Base-by-base conservation (phyloP, 2,113 vertebrate species). In the Agelaius phoeniceus region DNA sequence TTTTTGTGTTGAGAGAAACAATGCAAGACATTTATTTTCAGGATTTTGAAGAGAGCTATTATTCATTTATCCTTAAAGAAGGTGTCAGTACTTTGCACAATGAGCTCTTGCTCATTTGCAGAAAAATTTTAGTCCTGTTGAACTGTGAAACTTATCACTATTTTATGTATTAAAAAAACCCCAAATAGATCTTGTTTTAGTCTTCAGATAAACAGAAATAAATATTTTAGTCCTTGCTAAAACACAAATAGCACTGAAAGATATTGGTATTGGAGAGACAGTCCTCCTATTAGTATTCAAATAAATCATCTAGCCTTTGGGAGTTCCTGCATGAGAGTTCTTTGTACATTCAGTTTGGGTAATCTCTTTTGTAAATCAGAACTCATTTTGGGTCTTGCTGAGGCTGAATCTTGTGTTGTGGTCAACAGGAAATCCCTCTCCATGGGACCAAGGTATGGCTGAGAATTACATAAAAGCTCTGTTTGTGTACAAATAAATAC, bases 21-120 rank as follows among this genome's bases (percentile, higher is more conserved):
- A 94, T 90, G 62, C 87, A 82, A 89, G 91, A 76, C 44, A 54
- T 69, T 96, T 79, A 55, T 92, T 94, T 95, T 84, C 74, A 76
- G 75, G 49, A 63, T 78, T 93, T 89, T 83, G 73, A 86, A 85
- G 46, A 67, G 41, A 54, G 33, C 62, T 83, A 75, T 91, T 89
- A 75, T 69, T 89, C 62, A 89, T 73, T 79, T 89, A 68, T 65
- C 54, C 26, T 84, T 79, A 49, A 92, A 91, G 66, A 83, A 79
- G 5, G 26, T 72, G 46, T 75, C 74, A 76, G 54, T 78, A 75
- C 16, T 87, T 71, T 72, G 35, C 37, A 87, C 35, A 74, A 13
- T 82, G 49, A 91, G 28, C 19, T 17, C 37, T 89, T 92, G 44
- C 57, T 84, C 52, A 65, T 65, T 89, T 82, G 57, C 62, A 75